Base-by-base conservation (phyloP, 2,113 vertebrate species). In the Macrotis lagotis region DNA sequence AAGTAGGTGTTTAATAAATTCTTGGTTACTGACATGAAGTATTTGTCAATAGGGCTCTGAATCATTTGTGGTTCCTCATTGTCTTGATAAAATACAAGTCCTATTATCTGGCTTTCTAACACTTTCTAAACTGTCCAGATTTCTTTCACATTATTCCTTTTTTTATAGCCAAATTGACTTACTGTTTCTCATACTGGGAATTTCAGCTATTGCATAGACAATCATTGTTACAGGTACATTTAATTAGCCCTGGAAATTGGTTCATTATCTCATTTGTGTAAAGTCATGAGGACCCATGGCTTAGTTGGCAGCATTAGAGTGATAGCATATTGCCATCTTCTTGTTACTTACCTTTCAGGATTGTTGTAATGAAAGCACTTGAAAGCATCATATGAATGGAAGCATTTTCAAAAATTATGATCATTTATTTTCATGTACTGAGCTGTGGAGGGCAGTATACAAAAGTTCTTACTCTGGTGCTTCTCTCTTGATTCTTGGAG, bases 361-460 rank as follows among this genome's bases (percentile, higher is more conserved):
- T 83, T 83, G 6, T 83, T 44, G 66, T 83, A n/a, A 83, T 4
- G 66, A 83, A 83, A 44, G n/a, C 19, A 24, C n/a, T 37, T 83
- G n/a, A 83, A 83, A 83, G n/a, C 2, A 31, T 83, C 66, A 83
- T 44, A 16, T 22, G 44, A 83, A 83, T 3, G 6, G 66, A 83
- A 44, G 16, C 37, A n/a, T 83, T 44, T 44, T 44, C 24, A 0
- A 44, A n/a, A 74, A 83, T 44, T 83, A 44, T 51, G 92, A 94
- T 95, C 93, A 59, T n/a, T 97, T 96, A 92, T 96, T 97, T 95
- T 95, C 96, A 95, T 92, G 89, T 93, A 89, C 50, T 94, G 24
- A 96, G 91, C 90, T 50, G 48, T 25, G 50, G 74, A 93, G 48
- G 91, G 28, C 19, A 25, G 94, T 51, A 47, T 93, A 50, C 44